Conservation (phyloP, 2,888 invertebrate species). For the Polymixis lichenea region DNA sequence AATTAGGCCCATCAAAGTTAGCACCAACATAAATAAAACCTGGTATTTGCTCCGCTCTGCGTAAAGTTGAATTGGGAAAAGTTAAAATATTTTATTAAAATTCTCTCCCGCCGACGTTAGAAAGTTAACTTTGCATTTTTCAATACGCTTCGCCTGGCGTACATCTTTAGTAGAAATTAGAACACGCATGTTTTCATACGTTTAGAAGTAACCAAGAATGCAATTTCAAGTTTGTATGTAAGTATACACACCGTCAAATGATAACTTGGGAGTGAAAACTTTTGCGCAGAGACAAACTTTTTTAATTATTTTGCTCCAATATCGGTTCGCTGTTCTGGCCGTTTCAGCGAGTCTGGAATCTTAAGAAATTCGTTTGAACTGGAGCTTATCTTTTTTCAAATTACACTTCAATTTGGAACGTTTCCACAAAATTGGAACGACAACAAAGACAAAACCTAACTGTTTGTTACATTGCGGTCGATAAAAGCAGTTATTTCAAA, state of each 20-base stretch:
- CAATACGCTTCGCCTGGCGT: slow-evolving; percentile 42
- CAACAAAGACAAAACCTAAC: neutral
- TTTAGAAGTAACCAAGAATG: slow-evolving; percentile 43
- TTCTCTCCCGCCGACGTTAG: slow-evolving; percentile 45
- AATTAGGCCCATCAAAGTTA: slow-evolving; percentile 59
- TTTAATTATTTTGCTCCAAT: slow-evolving; percentile 74
- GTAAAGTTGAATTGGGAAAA: slow-evolving; percentile 54
- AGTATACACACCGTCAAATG: slow-evolving; percentile 44
- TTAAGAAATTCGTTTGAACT: slow-evolving; percentile 59
- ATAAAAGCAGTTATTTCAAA: neutral
- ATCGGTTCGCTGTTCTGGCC: slow-evolving; percentile 62
- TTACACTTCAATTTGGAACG: slow-evolving; percentile 44
- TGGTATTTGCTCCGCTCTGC: slow-evolving; percentile 42
- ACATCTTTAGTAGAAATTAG: slow-evolving; percentile 51
- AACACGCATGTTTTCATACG: slow-evolving; percentile 45
- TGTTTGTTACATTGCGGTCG: neutral
- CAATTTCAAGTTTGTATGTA: slow-evolving; percentile 52
- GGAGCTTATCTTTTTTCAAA: slow-evolving; percentile 53
- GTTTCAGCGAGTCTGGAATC: slow-evolving; percentile 55
- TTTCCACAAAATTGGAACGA: slow-evolving; percentile 15
- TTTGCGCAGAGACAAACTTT: slow-evolving; percentile 68
- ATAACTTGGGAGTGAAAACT: slow-evolving; percentile 61
- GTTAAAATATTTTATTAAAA: slow-evolving; percentile 61
- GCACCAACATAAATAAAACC: slow-evolving; percentile 54
- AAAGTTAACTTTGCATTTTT: slow-evolving; percentile 60